Base-by-base conservation (phyloP, 2,888 invertebrate species). In the Taphrorychus bicolor region DNA sequence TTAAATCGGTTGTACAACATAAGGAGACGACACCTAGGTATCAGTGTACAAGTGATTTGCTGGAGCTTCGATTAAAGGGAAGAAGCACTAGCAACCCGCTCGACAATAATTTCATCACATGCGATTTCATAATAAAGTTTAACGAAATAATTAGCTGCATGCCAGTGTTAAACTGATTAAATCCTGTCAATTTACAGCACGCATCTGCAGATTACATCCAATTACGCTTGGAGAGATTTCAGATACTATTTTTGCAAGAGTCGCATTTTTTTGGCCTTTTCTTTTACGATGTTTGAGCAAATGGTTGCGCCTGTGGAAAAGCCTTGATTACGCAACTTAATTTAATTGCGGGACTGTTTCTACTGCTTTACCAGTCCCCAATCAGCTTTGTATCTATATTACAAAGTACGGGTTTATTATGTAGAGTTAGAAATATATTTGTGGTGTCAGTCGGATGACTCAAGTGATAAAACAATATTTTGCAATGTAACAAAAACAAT, bases 111-210 rank as follows among this genome's bases (percentile, higher is more conserved):
- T 58, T 58, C 58, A 58, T 2, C 58, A 58, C 58, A 58, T 14
- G 58, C 58, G 41, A 58, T 58, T 45, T 58, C 45, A 58, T 58
- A 58, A 58, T 58, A 58, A 58, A 45, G 42, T 58, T 58, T 58
- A 58, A 58, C 58, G 40, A 58, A 61, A 62, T 57, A 56, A 63
- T 63, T 63, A 57, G 21, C 32, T 63, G 51, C 40, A 62, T 62
- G 53, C 49, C 56, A 49, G 62, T 51, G 51, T 49, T 63, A 63
- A 57, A 56, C 57, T 63, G 57, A 63, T 63, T 63, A 57, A 63
- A 56, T 40, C 41, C 63, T 57, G 63, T 57, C 51, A 63, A 57
- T 57, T 63, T 63, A 63, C 57, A 11, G 21, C 57, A 63, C 57
- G 63, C 63, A 63, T 58, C 51, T 51, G 40, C 57, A 57, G 51